Evolutionary conservation across 1,140 invertebrate species (phyloP).

Genomic region (Drosophila elegans): DNA sequence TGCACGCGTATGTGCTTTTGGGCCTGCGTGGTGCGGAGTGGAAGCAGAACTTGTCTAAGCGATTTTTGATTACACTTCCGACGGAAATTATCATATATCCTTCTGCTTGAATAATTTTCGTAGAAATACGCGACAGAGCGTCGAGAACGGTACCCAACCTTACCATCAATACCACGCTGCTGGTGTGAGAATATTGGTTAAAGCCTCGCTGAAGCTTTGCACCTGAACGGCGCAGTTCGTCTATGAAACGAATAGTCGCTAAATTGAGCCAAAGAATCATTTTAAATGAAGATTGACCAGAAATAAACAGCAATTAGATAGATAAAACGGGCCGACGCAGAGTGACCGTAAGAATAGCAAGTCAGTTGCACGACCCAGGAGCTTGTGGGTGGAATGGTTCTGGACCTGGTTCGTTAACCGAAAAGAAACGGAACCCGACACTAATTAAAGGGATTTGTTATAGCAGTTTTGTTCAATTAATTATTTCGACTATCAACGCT

Average conservation of each 20-base stretch:
- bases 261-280: no score
- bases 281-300: neutral
- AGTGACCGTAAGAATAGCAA: neutral
- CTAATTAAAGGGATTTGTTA: slow-evolving; percentile 82
- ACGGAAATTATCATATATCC: slow-evolving; percentile 85
- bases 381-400: neutral
- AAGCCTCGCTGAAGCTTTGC: neutral
- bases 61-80: slow-evolving; percentile 85
- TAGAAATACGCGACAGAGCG: slow-evolving; percentile 62
- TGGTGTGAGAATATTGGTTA: neutral
- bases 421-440: slow-evolving; percentile 57
- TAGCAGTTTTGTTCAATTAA: slow-evolving; percentile 81
- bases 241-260: neutral
- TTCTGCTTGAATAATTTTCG: slow-evolving; percentile 85
- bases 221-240: neutral
- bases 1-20: neutral
- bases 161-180: slow-evolving; percentile 10
- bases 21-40: slow-evolving; percentile 1
- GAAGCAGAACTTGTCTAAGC: slow-evolving; percentile 73
- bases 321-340: no score
- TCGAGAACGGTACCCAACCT: neutral
- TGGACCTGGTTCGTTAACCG: slow-evolving; percentile 4
- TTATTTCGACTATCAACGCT: slow-evolving; percentile 81
- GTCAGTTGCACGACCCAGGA: neutral
- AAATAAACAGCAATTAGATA: neutral